Evolutionary conservation across 1,140 invertebrate species (phyloP), one percentile per base, ranked within the genome.

Genomic region (Oncopodura yosiiana): DNA sequence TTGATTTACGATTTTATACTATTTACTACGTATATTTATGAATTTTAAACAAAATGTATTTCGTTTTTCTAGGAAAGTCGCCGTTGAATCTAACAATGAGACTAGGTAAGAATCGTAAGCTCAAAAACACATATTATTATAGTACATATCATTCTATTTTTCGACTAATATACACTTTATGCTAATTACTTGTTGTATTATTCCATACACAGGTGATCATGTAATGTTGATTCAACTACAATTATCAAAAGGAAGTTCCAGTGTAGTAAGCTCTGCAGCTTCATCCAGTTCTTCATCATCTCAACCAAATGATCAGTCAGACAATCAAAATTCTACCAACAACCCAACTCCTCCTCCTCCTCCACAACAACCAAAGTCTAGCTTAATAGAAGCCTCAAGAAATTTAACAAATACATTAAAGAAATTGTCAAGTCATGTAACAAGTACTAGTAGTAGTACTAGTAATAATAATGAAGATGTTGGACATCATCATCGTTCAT

Each of bases 191-290:
- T n/a, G n/a, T n/a, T n/a, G n/a, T n/a, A n/a, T n/a, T n/a, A n/a
- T n/a, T n/a, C n/a, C n/a, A n/a, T n/a, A n/a, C n/a, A n/a, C n/a
- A n/a, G n/a, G 90, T 21, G 90, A 94, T 69, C 90, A 94, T 73
- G 92, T 94, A 86, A 94, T 94, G 90, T 77, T 94, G 50, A 93
- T 95, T 52, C 90, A 94, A 70, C 74, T 94, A 34, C 90, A 94
- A 69, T 72, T 95, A 46, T 92, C 87, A 39, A 92, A 88, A 12
- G 81, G 90, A 63, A 14, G 63, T 62, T 24, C 38, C 37, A 1
- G 63, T 64, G 1, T 64, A 59, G 4, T 62, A 66, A 14, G 63
- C 66, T 18, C 41, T 46, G 38, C 62, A 58, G 48, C 38, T 55
- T 43, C 52, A 65, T n/a, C 43, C 63, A 23, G 51, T 69, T 21